These are phyloP conservation scores for Plagiodera versicolora DNA, from an alignment of 2,888 invertebrate genomes.

Conservation along the genomic window DNA sequence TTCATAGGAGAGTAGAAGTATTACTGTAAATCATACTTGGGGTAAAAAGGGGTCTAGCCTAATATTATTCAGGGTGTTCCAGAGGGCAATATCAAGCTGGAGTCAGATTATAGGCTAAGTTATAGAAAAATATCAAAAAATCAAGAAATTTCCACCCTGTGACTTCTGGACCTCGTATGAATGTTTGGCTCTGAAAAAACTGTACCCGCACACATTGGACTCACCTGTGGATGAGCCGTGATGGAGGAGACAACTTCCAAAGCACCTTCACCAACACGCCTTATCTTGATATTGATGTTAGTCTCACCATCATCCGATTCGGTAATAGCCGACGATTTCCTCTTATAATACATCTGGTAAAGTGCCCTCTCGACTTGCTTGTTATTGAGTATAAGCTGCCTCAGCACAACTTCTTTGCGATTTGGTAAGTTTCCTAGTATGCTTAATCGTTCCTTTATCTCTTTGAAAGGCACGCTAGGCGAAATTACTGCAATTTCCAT, in stretches of 20 bases:
- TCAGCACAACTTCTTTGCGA: constrained; percentile 29
- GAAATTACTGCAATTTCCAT: constrained; percentile 23
- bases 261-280: constrained; percentile 20
- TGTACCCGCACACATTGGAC: neutral
- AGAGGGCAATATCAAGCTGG: no score
- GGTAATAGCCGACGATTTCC: neutral
- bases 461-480: constrained; percentile 20
- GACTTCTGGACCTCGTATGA: no score
- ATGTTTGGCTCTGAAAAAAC: no score
- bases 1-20: no score
- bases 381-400: constrained; percentile 16
- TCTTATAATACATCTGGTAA: constrained; percentile 16
- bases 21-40: no score
- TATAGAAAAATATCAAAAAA: no score
- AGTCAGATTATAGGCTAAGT: no score
- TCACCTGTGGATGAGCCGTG: neutral
- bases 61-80: no score
- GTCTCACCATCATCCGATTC: constrained; percentile 16
- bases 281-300: constrained; percentile 28
- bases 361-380: constrained; percentile 12
- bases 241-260: constrained; percentile 22
- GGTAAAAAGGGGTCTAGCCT: no score
- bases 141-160: no score
- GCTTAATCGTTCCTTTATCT: constrained; percentile 20
- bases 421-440: constrained; percentile 22